A percentile compares a stretch with the other conserved stretches of the same genome.
Conservation (phyloP, 2,888 invertebrate species). For the Scaptomyza cyrtandrae region DNA sequence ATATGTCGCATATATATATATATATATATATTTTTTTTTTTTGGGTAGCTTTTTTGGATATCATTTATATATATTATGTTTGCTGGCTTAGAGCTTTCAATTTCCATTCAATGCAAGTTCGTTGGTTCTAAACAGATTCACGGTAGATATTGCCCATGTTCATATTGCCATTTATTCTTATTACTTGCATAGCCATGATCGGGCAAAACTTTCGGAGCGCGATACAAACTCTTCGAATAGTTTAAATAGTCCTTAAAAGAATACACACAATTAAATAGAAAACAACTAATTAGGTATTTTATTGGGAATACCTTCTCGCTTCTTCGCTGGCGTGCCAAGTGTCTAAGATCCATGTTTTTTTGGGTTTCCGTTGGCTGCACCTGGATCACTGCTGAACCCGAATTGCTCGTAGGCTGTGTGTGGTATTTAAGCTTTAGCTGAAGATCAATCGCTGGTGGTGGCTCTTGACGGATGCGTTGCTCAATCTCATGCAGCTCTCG, state of each 20-base stretch:
- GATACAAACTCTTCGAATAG: slow-evolving; percentile 72
- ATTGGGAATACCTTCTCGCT: slow-evolving; percentile 45
- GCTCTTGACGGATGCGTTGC: slow-evolving; percentile 78
- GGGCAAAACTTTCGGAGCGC: slow-evolving; percentile 62
- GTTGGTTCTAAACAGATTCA: slow-evolving; percentile 37
- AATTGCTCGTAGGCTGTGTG: slow-evolving; percentile 14
- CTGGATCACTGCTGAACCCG: slow-evolving; percentile 48
- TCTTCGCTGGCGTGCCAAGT: slow-evolving; percentile 32
- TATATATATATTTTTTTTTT: slow-evolving; percentile 24
- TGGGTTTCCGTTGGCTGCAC: slow-evolving; percentile 53
- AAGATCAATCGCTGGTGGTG: slow-evolving; percentile 81
- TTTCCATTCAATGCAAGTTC: too few relatives aligned
- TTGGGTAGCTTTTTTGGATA: slow-evolving; percentile 36
- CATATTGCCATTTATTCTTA: slow-evolving; percentile 62
- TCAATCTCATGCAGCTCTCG: slow-evolving; percentile 83
- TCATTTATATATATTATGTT: slow-evolving; percentile 5
- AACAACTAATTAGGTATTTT: not conserved
- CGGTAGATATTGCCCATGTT: slow-evolving; percentile 78
- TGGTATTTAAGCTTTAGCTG: slow-evolving; percentile 69
- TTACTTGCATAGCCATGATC: slow-evolving; percentile 55
- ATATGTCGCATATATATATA: not conserved
- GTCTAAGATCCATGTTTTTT: slow-evolving; percentile 11
- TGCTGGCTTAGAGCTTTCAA: too few relatives aligned
- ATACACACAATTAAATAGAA: not conserved
- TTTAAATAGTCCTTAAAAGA: slow-evolving; percentile 67